Evolutionary conservation across 2,113 vertebrate genomes (phyloP).

Genomic region (Diadophis punctatus): DNA sequence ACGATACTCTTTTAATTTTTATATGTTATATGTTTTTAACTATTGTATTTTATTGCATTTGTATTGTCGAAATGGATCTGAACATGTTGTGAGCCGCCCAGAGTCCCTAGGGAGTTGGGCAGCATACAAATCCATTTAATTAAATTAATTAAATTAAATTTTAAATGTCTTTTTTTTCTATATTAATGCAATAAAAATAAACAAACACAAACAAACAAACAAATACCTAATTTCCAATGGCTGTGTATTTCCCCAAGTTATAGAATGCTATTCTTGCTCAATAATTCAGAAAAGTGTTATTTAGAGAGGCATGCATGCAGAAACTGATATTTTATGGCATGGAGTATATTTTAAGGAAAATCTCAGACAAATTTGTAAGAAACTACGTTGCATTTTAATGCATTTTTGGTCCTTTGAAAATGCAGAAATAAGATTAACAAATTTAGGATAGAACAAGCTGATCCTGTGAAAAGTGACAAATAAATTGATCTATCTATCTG

Average conservation of each 20-base stretch:
- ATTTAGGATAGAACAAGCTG: not conserved
- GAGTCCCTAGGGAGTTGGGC: too few species aligned
- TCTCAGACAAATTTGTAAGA: not conserved
- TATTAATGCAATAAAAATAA: not conserved
- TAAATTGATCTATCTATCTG: not conserved
- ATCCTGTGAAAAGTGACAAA: not conserved
- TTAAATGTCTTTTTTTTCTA: not conserved
- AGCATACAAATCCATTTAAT: too few species aligned
- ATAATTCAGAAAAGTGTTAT: not conserved
- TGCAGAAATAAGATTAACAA: not conserved
- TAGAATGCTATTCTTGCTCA: not conserved
- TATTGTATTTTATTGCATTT: too few species aligned
- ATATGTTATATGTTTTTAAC: too few species aligned
- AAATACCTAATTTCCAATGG: not conserved
- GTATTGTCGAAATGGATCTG: too few species aligned
- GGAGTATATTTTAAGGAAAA: not conserved
- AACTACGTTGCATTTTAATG: not conserved
- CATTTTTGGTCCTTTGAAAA: not conserved
- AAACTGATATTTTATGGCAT: not conserved
- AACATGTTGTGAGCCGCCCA: too few species aligned
- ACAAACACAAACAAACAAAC: not conserved
- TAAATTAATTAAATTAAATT: too few species aligned
- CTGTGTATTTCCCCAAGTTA: not conserved
- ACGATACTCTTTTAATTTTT: too few species aligned
- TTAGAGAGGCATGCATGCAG: not conserved